These are phyloP conservation scores for Syrphus vitripennis DNA, from an alignment of 2,888 invertebrate genomes.

Conservation along the genomic window DNA sequence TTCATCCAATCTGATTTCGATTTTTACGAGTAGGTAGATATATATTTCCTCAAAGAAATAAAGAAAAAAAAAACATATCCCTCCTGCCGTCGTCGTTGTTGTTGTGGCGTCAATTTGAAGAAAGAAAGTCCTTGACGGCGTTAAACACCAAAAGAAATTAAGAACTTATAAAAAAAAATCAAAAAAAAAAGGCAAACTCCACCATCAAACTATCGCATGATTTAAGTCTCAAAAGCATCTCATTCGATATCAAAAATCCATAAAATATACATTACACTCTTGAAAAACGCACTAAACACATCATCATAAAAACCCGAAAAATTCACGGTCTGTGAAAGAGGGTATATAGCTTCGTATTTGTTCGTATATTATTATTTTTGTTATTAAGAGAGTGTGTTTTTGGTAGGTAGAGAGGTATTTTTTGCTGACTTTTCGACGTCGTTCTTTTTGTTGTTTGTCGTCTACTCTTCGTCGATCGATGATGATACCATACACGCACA, in stretches of 20 bases:
- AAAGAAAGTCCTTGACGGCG: slow-evolving; percentile 16
- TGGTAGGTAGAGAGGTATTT: slow-evolving; percentile 20
- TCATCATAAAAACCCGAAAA: slow-evolving; percentile 68
- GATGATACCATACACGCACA: slow-evolving; percentile 73
- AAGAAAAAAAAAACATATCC: not conserved
- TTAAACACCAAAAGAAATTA: slow-evolving; percentile 1
- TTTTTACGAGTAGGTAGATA: not conserved
- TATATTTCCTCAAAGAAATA: not conserved
- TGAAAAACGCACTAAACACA: slow-evolving; percentile 69
- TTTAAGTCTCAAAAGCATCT: slow-evolving; percentile 57
- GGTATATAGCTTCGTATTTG: not conserved
- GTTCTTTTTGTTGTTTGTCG: slow-evolving; percentile 30
- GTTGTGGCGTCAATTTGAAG: not conserved
- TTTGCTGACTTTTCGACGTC: slow-evolving; percentile 27
- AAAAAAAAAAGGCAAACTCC: not conserved
- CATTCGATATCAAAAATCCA: slow-evolving; percentile 69
- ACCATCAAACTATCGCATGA: not conserved
- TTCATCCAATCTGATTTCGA: not conserved
- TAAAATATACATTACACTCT: slow-evolving; percentile 69
- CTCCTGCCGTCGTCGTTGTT: not conserved
- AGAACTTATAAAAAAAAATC: not conserved
- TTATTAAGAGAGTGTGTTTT: not conserved
- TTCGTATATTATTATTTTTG: not conserved
- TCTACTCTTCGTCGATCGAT: slow-evolving; percentile 58
- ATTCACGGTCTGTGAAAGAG: slow-evolving; percentile 35